These are phyloP conservation scores for Anseranas semipalmata DNA, from an alignment of 2,113 vertebrate species.

Conservation along the genomic window DNA sequence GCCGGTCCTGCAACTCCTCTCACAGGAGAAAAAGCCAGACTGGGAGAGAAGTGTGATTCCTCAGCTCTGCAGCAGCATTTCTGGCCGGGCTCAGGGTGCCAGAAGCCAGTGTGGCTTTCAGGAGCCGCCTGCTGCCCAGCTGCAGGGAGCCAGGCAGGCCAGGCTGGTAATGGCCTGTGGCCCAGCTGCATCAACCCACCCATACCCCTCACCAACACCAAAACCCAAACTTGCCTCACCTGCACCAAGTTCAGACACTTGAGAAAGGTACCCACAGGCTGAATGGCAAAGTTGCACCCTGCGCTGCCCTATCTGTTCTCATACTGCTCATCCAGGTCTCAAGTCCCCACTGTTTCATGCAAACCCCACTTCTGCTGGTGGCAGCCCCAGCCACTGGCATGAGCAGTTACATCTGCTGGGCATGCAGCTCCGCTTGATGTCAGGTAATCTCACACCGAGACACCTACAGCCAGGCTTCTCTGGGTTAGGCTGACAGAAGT, in stretches of 20 bases:
- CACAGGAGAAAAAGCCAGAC: background rate
- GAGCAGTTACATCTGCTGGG: background rate
- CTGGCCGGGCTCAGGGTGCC: background rate
- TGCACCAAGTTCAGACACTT: background rate
- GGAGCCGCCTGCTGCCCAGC: background rate
- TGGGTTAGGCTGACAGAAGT: background rate
- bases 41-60: background rate
- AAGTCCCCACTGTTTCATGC: background rate
- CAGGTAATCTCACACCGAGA: background rate
- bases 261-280: rapidly evolving
- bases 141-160: background rate
- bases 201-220: background rate
- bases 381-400: rapidly evolving
- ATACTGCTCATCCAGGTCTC: background rate
- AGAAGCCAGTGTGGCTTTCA: background rate
- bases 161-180: too few relatives aligned
- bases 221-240: background rate
- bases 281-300: background rate
- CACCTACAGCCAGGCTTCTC: background rate
- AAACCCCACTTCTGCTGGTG: too few relatives aligned
- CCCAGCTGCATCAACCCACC: rapidly evolving
- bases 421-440: rapidly evolving
- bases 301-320: background rate
- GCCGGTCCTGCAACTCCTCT: background rate
- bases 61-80: background rate